Evolutionary conservation across 2,888 invertebrate species (phyloP).

Genomic region (Crossocerus cetratus): DNA sequence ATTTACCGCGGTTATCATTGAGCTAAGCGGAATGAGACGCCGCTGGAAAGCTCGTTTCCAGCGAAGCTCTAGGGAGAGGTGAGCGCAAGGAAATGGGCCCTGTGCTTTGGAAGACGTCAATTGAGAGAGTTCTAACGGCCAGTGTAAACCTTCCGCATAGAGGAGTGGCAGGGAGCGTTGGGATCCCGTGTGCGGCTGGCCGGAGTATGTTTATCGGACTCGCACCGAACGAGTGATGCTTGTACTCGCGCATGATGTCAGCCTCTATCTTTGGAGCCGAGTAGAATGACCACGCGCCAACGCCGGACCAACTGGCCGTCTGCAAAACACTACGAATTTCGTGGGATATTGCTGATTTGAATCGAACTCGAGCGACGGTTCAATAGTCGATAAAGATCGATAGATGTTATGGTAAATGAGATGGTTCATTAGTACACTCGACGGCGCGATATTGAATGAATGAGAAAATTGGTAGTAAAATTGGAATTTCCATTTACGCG

Average conservation of each 20-base stretch:
- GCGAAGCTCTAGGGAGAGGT: too few relatives aligned
- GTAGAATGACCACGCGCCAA: conserved; percentile 61
- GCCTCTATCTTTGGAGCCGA: conserved; percentile 66
- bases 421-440: too few relatives aligned
- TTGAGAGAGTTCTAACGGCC: conserved; percentile 53
- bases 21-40: too few relatives aligned
- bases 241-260: conserved; percentile 62
- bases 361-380: background rate
- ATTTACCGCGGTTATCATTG: too few relatives aligned
- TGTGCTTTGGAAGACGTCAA: conserved; percentile 53
- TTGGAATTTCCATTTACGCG: too few relatives aligned
- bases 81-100: background rate
- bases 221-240: conserved; percentile 58
- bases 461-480: too few relatives aligned
- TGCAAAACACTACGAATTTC: background rate
- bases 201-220: conserved; percentile 56
- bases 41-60: too few relatives aligned
- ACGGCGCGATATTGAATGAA: too few relatives aligned
- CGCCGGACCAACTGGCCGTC: conserved; percentile 8
- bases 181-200: too few relatives aligned
- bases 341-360: background rate
- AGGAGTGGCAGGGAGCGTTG: too few relatives aligned
- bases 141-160: conserved; percentile 46
- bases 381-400: too few relatives aligned
- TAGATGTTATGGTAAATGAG: too few relatives aligned